Base-by-base conservation (phyloP, 2,113 vertebrate species). In the Pteropus alecto region DNA sequence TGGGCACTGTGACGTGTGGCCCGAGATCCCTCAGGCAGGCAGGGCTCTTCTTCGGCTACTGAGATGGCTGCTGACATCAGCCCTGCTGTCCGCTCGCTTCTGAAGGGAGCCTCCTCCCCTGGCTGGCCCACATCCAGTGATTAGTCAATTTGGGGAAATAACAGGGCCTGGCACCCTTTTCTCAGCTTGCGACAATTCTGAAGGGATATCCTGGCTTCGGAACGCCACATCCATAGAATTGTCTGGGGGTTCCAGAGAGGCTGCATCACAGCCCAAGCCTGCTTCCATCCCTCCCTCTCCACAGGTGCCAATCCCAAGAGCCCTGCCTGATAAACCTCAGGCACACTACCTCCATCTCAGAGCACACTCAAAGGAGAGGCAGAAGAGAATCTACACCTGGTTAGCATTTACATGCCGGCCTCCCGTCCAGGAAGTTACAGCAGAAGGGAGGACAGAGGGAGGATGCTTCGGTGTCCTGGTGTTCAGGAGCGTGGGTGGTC, bases 131-230 rank as follows among this genome's bases (percentile, higher is more conserved):
- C 68, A 28, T 70, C 58, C 68, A 38, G 54, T 2, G n/a, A n/a
- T 33, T 56, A 0, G 24, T 22, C 35, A 9, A 14, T 63, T 30
- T 19, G 9, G 48, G 9, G 8, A 4, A 2, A 6, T 56, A 28
- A 38, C 7, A 19, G 48, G 28, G 7, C 21, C 35, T 0, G 0
- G 0, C 24, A 26, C 58, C 21, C 70, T 84, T 83, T 7, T 5
- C 30, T 79, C 24, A n/a, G 48, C 14, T 18, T 71, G 35, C 4
- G 10, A 38, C 68, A 74, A 41, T 76, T 63, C 70, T 4, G 12
- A 83, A 79, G 78, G 63, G 51, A 51, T 28, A n/a, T 5, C 5
- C 1, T 19, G 28, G 46, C 22, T 70, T 90, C 43, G 12, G 56
- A 76, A 91, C 8, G 0, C 12, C 48, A 51, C 48, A 13, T 2